Conservation (phyloP, 2,888 invertebrate species). For the Macropis europaea region DNA sequence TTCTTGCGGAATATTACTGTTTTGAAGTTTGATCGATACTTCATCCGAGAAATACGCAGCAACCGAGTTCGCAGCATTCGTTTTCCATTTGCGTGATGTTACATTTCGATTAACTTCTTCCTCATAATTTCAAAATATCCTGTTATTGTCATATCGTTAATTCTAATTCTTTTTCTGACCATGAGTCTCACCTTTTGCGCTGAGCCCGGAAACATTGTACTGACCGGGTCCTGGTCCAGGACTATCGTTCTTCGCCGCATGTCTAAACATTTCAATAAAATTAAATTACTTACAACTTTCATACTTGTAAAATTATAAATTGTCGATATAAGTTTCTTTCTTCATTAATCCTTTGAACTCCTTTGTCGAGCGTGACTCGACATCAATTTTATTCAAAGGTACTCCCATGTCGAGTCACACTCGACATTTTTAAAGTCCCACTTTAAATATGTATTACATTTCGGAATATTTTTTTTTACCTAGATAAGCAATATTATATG, state of each 20-base stretch:
- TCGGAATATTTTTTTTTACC: too few species aligned
- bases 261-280: constrained; percentile 70
- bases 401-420: too few species aligned
- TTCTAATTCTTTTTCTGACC: background rate
- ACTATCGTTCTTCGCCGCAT: constrained; percentile 81
- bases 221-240: constrained; percentile 94
- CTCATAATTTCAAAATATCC: background rate
- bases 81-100: background rate
- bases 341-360: too few species aligned
- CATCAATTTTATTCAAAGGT: too few species aligned
- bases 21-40: constrained; percentile 61
- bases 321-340: too few species aligned
- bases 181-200: constrained; percentile 86
- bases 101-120: background rate
- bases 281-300: background rate
- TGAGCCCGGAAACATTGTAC: constrained; percentile 92
- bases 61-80: constrained; percentile 18
- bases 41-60: constrained; percentile 8
- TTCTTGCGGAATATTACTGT: constrained; percentile 38
- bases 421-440: too few species aligned
- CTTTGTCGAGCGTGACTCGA: too few species aligned
- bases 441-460: too few species aligned
- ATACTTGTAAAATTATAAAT: background rate
- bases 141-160: too few species aligned
- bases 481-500: too few species aligned